These are phyloP conservation scores for Heliconius nattereri DNA, from an alignment of 1,140 invertebrate genomes.

Conservation along the genomic window DNA sequence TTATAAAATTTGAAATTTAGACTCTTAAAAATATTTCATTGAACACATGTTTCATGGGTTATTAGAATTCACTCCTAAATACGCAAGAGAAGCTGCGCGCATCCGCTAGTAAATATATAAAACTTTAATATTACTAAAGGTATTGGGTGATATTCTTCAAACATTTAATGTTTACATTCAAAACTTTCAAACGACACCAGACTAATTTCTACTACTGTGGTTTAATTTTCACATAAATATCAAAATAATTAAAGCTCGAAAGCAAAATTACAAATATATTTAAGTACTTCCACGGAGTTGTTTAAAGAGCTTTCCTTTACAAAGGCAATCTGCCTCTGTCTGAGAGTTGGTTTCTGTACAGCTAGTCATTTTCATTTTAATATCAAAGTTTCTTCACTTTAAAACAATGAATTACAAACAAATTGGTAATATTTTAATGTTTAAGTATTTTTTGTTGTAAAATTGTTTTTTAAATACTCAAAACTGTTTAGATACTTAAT, in stretches of 20 bases:
- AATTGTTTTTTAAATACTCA: no score
- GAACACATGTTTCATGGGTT: no score
- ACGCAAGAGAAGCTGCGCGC: no score
- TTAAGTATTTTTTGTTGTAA: background rate
- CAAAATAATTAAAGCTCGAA: background rate
- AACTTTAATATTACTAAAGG: no score
- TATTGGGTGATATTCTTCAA: no score
- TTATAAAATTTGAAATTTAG: no score
- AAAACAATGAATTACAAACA: background rate
- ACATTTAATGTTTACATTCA: no score
- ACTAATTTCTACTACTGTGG: background rate
- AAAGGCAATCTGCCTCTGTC: background rate
- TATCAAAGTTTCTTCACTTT: background rate
- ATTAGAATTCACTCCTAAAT: no score
- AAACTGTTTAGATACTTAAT: no score
- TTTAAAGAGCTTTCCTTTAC: constrained; percentile 6
- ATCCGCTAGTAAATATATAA: no score
- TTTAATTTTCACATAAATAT: background rate
- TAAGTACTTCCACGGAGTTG: background rate
- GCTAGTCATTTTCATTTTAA: background rate
- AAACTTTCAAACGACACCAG: no score
- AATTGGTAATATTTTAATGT: background rate
- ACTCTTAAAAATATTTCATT: no score
- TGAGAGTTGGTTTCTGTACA: background rate
- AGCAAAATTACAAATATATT: background rate